Evolutionary conservation across 2,797 vertebrate genomes (phyloP), one percentile per base, ranked within the genome.

Genomic region (Pipistrellus kuhlii): DNA sequence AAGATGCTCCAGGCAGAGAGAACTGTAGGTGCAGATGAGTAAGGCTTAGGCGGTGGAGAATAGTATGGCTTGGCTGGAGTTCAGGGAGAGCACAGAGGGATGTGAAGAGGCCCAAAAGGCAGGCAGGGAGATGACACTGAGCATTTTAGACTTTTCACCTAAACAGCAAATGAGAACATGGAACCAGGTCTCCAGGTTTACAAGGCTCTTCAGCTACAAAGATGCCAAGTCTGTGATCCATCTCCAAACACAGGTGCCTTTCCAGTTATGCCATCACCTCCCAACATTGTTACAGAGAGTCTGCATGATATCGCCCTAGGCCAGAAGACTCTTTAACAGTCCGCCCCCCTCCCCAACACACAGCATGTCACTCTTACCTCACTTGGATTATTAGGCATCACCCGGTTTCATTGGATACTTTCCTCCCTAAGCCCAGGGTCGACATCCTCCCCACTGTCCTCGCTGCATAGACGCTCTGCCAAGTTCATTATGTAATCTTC

Each of bases 401-500:
- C 51, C 30, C 1, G 10, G 62, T 38, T 89, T 32, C 76, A n/a
- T 0, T 2, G 41, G 66, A 5, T 4, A 44, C 46, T 21, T 35
- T 51, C 51, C 57, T 84, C 35, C n/a, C 62, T 3, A 2, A 21
- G 68, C 17, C 71, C 51, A 55, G 44, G 7, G 20, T 1, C 1
- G 2, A 30, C 41, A 3, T 46, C 48, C 64, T 57, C 62, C 6
- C 38, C 17, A 1, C n/a, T 4, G 59, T 41, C 73, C 55, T 46
- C 48, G 18, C 68, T 30, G 93, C 72, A 53, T 3, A 48, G 41
- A 82, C 41, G 20, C 1, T 0, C 88, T 75, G 96, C 82, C 94
- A 96, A 92, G 73, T 84, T 30, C 10, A 81, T 84, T 77, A 77
- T 1, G 55, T 87, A 55, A 81, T 93, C 90, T 81, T 87, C 51